Percentiles rank a stretch among this genome's conserved stretches.
These are phyloP conservation scores for Colistium nudipinnis DNA, from an alignment of 2,113 vertebrate genomes.

Conservation along the genomic window DNA sequence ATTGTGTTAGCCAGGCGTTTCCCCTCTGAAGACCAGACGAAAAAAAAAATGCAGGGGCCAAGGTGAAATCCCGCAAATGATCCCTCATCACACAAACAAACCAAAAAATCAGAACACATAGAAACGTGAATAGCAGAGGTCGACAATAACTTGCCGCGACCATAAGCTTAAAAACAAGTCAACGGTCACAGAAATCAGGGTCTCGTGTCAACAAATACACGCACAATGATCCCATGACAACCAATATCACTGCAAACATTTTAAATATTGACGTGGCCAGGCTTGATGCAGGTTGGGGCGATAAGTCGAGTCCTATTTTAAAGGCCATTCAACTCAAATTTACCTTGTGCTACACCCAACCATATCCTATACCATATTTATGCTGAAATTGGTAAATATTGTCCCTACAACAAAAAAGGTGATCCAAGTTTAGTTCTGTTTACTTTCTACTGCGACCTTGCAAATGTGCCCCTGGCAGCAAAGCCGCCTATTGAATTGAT, in stretches of 20 bases:
- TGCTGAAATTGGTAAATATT: neutral
- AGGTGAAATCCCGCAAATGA: neutral
- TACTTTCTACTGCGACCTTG: conserved; percentile 14
- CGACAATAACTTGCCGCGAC: too few relatives aligned
- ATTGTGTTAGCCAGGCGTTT: conserved; percentile 6
- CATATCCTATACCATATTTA: neutral
- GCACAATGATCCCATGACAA: too few relatives aligned
- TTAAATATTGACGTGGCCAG: too few relatives aligned
- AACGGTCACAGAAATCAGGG: too few relatives aligned
- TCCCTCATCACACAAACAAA: neutral
- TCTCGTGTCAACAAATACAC: too few relatives aligned
- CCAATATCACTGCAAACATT: too few relatives aligned
- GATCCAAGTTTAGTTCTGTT: conserved; percentile 39
- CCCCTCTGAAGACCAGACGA: conserved; percentile 12
- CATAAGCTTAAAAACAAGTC: too few relatives aligned
- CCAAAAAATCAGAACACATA: neutral
- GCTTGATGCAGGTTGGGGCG: too few relatives aligned
- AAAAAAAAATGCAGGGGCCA: neutral
- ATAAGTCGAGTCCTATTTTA: neutral
- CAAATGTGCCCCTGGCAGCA: conserved; percentile 29
- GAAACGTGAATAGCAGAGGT: too few relatives aligned
- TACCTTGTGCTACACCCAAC: neutral
- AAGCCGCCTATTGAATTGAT: conserved; percentile 37
- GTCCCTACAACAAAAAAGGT: conserved; percentile 15
- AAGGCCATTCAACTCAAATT: conserved; percentile 2